Evolutionary conservation across 2,113 vertebrate genomes (phyloP).

Genomic region (Typhlomys cinereus): DNA sequence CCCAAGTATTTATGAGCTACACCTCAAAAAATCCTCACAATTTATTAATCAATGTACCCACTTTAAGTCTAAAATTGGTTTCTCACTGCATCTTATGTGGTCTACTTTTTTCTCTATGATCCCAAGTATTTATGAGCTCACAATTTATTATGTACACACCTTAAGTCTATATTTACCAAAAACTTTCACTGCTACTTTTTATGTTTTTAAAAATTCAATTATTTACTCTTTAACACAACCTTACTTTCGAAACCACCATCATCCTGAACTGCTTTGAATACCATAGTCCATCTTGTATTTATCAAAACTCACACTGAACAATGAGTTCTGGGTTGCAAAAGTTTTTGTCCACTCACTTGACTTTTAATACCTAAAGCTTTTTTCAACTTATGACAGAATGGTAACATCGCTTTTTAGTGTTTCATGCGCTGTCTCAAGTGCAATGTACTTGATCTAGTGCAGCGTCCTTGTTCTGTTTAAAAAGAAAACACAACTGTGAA

Average conservation of each 20-base stretch:
- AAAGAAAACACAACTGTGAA: background rate
- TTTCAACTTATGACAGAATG: background rate
- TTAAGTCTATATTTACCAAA: background rate
- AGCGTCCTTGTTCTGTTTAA: background rate
- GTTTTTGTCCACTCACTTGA: background rate
- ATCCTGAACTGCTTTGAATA: background rate
- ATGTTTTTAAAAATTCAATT: background rate
- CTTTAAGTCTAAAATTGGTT: no score
- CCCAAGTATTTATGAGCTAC: background rate
- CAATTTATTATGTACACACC: background rate
- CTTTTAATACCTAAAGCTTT: conserved; percentile 18
- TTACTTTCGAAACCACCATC: background rate
- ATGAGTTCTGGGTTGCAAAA: background rate
- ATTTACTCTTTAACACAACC: background rate
- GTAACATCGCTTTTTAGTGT: conserved; percentile 11
- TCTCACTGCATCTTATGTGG: background rate
- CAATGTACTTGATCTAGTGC: background rate
- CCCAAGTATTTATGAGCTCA: background rate
- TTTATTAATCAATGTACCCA: background rate
- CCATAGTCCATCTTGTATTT: background rate
- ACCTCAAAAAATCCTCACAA: background rate
- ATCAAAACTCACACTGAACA: background rate
- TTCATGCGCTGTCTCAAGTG: background rate
- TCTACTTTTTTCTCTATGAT: background rate
- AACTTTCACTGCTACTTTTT: background rate